A percentile compares a stretch with the other conserved stretches of the same genome.
These are phyloP conservation scores for Eudemis profundana DNA, from an alignment of 2,888 invertebrate genomes.

Conservation along the genomic window DNA sequence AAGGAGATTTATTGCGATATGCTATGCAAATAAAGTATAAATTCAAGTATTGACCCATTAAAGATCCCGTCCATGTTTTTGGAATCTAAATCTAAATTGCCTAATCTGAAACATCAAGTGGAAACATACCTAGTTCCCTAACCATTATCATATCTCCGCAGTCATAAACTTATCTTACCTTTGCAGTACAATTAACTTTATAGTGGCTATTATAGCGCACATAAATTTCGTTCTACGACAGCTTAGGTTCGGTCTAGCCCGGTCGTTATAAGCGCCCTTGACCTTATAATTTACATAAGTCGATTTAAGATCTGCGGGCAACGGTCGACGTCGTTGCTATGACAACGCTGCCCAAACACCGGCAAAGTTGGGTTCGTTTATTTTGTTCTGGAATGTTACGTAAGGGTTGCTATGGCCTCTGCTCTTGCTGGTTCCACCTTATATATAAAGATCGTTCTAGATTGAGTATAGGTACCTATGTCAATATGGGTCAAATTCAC, in stretches of 20 bases:
- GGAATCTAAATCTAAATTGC: too few relatives aligned
- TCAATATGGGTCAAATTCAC: too few relatives aligned
- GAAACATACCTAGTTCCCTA: neutral
- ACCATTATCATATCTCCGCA: neutral
- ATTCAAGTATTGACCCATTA: too few relatives aligned
- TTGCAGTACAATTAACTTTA: slow-evolving; percentile 25
- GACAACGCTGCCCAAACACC: slow-evolving; percentile 54
- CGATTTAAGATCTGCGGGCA: slow-evolving; percentile 49
- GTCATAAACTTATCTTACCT: slow-evolving; percentile 10
- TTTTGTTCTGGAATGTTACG: slow-evolving; percentile 14
- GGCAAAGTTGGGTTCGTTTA: slow-evolving; percentile 8
- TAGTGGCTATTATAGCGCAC: slow-evolving; percentile 15
- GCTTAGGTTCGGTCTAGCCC: slow-evolving; percentile 12
- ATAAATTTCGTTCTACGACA: slow-evolving; percentile 24
- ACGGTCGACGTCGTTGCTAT: slow-evolving; percentile 48
- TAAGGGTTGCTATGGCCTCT: too few relatives aligned
- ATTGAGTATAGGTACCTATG: too few relatives aligned
- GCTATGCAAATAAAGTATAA: too few relatives aligned
- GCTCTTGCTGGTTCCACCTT: too few relatives aligned
- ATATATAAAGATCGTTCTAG: too few relatives aligned
- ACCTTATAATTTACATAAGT: slow-evolving; percentile 43
- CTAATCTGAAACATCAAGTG: neutral
- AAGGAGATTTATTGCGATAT: too few relatives aligned
- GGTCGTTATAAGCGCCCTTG: slow-evolving; percentile 58
- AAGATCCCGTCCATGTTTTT: too few relatives aligned